Percentiles rank a stretch among this genome's conserved stretches.
These are phyloP conservation scores for Protophormia terraenovae DNA, from an alignment of 2,888 invertebrate species.

Conservation along the genomic window DNA sequence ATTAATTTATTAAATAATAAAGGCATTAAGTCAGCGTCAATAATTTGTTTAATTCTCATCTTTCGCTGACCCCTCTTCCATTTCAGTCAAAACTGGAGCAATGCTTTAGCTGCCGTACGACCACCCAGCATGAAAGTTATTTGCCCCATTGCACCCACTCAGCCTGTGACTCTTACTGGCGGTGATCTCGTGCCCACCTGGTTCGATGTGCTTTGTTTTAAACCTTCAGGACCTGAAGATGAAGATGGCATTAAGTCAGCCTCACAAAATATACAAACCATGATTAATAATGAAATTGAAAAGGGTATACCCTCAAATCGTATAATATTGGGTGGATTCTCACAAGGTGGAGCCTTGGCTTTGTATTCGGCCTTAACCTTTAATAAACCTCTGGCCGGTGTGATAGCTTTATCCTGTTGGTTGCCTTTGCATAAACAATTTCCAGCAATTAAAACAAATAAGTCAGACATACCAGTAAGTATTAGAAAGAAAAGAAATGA, in stretches of 20 bases:
- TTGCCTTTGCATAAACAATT: conserved; percentile 94
- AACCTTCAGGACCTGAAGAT: conserved; percentile 93
- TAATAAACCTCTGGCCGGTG: conserved; percentile 91
- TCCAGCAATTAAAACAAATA: conserved; percentile 84
- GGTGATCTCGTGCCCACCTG: conserved; percentile 97
- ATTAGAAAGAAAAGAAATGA: no score
- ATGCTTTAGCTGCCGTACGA: conserved; percentile 90
- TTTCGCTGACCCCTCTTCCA: no score
- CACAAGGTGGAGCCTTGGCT: conserved; percentile 98
- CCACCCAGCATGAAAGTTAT: conserved; percentile 94
- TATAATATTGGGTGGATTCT: conserved; percentile 96
- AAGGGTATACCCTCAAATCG: conserved; percentile 91
- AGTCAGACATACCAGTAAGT: conserved; percentile 85
- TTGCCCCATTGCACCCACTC: conserved; percentile 95
- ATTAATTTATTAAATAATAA: no score
- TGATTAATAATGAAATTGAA: conserved; percentile 91
- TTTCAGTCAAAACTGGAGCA: conserved; percentile 95
- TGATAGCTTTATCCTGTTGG: conserved; percentile 96
- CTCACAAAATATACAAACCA: conserved; percentile 87
- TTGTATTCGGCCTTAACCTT: conserved; percentile 95
- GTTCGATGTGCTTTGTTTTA: conserved; percentile 96
- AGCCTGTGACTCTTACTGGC: conserved; percentile 94
- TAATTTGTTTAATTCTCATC: no score
- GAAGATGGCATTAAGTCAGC: conserved; percentile 93
- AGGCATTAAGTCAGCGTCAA: no score